Evolutionary conservation across 92 coral and sea anemone genomes (phyloP), one percentile per base, ranked within the genome.

Genomic region (Paramuricea clavata): DNA sequence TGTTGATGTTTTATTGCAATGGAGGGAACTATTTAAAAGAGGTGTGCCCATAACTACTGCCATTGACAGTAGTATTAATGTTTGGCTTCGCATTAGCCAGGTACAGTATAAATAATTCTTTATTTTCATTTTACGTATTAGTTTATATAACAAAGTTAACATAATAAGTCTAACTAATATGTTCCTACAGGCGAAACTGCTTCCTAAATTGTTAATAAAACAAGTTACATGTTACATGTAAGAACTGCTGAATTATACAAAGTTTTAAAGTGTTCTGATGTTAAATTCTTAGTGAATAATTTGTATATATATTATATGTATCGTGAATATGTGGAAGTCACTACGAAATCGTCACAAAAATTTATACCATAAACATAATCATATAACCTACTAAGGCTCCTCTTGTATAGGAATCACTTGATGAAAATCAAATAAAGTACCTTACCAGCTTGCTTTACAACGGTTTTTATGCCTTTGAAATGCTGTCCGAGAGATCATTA

Each of bases 391-490:
- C 42, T 8, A 36, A 36, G 42, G 8, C 42, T 36, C 42, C 42
- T 36, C 42, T 36, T 36, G 42, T 36, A 8, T 36, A 78, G 83
- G 42, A 49, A 11, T 13, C 67, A 44, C 67, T 13, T 8, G 26
- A 22, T 78, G 34, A 31, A 27, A 16, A 3, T 79, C 28, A 49
- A 78, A 49, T 36, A n/a, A n/a, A n/a, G n/a, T 36, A 78, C 49
- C 15, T 86, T 32, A 13, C 79, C n/a, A 32, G 39, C 39, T 34
- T 64, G 1, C 43, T 87, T 2, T 87, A 81, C 61, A 81, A 87
- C 65, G 87, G 91, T 5, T 87, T 62, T 87, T 49, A 34, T 33
- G 47, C 8, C 74, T 87, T 87, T 73, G 91, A 87, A 73, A 32
- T 56, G 57, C 28, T 87, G 1, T 39, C 91, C 0, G 47, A 69